phyloP scores from a whole-genome alignment of 1,140 invertebrate genomes.

The Temnothorax longispinosus region DNA sequence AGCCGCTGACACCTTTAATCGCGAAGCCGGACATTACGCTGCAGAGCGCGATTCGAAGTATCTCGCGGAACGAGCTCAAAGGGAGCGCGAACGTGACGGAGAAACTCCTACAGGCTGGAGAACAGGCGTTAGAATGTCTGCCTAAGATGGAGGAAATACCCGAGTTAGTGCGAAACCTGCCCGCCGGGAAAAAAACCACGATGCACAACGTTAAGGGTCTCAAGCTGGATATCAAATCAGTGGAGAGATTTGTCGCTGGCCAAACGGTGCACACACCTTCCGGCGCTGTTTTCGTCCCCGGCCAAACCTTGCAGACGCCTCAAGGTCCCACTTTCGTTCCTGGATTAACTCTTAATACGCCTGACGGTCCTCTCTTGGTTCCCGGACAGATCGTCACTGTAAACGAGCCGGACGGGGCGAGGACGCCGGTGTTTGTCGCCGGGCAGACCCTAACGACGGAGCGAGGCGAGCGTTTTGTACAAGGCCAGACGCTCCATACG shows the following conservation, averaged over 20 bases:
- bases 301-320: constrained; percentile 90
- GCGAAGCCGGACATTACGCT: constrained; percentile 83
- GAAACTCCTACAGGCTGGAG: constrained; percentile 86
- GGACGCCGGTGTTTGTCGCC: constrained; percentile 85
- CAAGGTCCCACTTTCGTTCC: constrained; percentile 90
- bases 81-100: constrained; percentile 87
- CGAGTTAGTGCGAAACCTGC: constrained; percentile 88
- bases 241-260: constrained; percentile 89
- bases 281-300: constrained; percentile 90
- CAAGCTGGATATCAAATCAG: constrained; percentile 88
- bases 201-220: constrained; percentile 88
- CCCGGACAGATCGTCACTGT: constrained; percentile 88
- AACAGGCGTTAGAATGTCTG: constrained; percentile 85
- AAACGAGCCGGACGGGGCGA: constrained; percentile 75
- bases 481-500: constrained; percentile 85
- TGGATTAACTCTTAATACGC: constrained; percentile 90
- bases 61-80: constrained; percentile 86
- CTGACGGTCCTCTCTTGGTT: constrained; percentile 89
- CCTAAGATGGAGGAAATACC: constrained; percentile 89
- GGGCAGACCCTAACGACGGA: constrained; percentile 83
- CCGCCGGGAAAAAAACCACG: constrained; percentile 87
- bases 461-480: constrained; percentile 81
- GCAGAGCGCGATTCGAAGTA: constrained; percentile 78
- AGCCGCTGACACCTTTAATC: constrained; percentile 87
- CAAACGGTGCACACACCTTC: constrained; percentile 90